Evolutionary conservation across 2,888 invertebrate genomes (phyloP), one percentile per base, ranked within the genome.

Genomic region (Drosophila maculinotata): DNA sequence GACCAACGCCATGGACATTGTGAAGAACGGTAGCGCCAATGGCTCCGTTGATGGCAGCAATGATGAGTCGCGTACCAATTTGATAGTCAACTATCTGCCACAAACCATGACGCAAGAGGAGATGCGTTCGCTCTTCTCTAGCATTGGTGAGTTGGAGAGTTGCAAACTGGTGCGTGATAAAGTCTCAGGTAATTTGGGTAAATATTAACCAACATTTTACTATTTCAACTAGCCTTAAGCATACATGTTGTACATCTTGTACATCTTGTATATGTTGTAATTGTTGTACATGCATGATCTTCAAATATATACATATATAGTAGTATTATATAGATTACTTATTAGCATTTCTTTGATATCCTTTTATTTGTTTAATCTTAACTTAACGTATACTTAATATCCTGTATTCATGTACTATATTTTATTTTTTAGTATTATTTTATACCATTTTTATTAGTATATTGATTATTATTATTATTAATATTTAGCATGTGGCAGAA

Each of bases 91-190:
- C 93, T 98, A 98, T 92, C 93, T 98, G 84, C 98, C 98, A 28
- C 98, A 98, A 92, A 96, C 95, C 80, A 95, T 98, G 93, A 97
- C 97, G 76, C 98, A 98, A 92, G 98, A 98, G 92, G 98, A 98
- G 93, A 98, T 98, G 89, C 94, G 97, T 82, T 97, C 97, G 72
- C 93, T 98, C 77, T 98, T 98, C 93, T 96, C 97, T 69, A 97
- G 97, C 92, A 97, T 98, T 92, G 98, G 98, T 88, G 98, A 98
- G 93, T 96, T 98, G 87, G 98, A 98, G 93, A 97, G 97, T 92
- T 98, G 98, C 94, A 98, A 98, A 93, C 94, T 98, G 91, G 98
- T 98, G 91, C 94, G 98, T 91, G 98, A 98, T 93, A 98, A 98
- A 94, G 95, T 97, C 90, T 98, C 98, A 92, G 97, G 96, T 95